These are phyloP conservation scores for Oscheius sp. DNA, from an alignment of 2,888 invertebrate species.

Conservation along the genomic window DNA sequence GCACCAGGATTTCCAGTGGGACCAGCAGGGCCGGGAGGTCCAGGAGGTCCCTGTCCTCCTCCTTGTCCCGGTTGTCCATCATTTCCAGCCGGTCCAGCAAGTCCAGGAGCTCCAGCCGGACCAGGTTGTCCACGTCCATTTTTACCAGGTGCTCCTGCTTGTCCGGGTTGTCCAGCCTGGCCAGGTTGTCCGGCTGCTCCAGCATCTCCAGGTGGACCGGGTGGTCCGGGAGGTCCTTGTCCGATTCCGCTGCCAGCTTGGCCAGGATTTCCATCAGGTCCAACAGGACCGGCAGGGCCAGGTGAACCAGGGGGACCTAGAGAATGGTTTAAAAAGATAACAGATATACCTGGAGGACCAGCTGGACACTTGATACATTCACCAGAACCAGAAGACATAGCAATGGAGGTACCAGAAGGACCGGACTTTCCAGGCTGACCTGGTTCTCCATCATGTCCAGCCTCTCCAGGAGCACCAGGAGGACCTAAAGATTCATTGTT, in stretches of 20 bases:
- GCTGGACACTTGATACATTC: constrained; percentile 3
- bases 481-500: neutral
- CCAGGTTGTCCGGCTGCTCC: constrained; percentile 2
- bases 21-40: neutral
- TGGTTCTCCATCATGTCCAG: constrained; percentile 6
- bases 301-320: constrained; percentile 21
- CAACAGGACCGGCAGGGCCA: constrained; percentile 1
- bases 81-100: neutral
- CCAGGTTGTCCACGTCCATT: constrained; percentile 39
- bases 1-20: neutral
- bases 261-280: constrained; percentile 12
- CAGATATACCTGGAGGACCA: neutral
- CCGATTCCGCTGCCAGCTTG: neutral
- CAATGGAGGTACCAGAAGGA: neutral
- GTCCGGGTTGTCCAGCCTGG: constrained; percentile 4
- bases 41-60: neutral
- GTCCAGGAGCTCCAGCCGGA: neutral
- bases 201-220: constrained; percentile 3
- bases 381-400: neutral
- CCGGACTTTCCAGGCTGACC: constrained; percentile 5
- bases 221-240: constrained; percentile 15
- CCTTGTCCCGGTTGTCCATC: neutral
- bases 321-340: constrained; percentile 16
- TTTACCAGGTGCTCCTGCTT: neutral
- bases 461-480: constrained; percentile 9